Base-by-base conservation (phyloP, 2,888 invertebrate genomes). In the Eristalis arbustorum region DNA sequence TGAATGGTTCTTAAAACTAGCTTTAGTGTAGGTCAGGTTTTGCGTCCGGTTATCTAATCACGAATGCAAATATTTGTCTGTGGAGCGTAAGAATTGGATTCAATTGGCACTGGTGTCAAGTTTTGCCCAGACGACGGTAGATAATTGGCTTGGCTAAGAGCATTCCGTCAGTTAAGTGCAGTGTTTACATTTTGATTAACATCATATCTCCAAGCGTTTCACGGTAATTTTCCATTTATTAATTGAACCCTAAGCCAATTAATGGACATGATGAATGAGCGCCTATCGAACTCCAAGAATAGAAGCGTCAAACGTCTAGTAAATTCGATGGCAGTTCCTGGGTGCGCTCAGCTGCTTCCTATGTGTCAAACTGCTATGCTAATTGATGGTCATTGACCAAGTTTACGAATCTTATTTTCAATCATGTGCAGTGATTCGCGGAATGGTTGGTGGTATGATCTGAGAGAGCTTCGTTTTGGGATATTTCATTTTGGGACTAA, bases 11-110 rank as follows among this genome's bases (percentile, higher is more conserved):
- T 71, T 64, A 59, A 71, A 40, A 69, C 71, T 31, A 23, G 62
- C 57, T 22, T 64, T 71, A 64, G 71, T 78, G 64, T 78, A 71
- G 78, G 78, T 78, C 71, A 71, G 77, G 66, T 23, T 11, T 61
- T 68, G 67, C 23, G 49, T 63, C 64, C 34, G 61, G 28, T 64
- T 64, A 66, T 66, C 78, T 78, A 78, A 71, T 78, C 78, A 64
- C 40, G 37, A 42, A 25, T 25, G 31, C 37, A 78, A 78, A 78
- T 71, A 71, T 78, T 71, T 71, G 25, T 23, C 14, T 23, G 25
- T 13, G 28, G 31, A 18, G 23, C 62, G 18, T 69, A 25, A 68
- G 59, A 74, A 59, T n/a, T 66, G 25, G 34, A 64, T 28, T 10
- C 59, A 68, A 34, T 34, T 34, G 5, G 8, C 49, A 28, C 22